A percentile compares a stretch with the other conserved stretches of the same genome.
Evolutionary conservation across 2,888 invertebrate species (phyloP).

Genomic region (Theristus sp.): DNA sequence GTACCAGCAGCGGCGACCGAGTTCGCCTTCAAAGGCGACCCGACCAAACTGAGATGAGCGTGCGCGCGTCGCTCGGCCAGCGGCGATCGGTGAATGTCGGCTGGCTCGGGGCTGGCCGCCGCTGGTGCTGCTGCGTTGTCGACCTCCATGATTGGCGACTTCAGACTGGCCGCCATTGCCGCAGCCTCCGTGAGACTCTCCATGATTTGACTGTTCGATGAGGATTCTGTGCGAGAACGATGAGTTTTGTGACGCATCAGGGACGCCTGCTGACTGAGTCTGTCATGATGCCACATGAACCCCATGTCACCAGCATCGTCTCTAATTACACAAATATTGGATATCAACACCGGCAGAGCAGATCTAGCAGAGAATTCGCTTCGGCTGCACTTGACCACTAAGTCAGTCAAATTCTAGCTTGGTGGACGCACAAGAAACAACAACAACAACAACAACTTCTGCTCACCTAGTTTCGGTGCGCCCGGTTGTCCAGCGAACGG

Average conservation of each 20-base stretch:
- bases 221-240: constrained; percentile 3
- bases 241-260: not conserved
- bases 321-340: not conserved
- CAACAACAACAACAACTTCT: too few species aligned
- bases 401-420: too few species aligned
- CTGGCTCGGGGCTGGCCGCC: constrained; percentile 2
- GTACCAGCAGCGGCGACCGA: not conserved
- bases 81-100: not conserved
- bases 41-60: too few species aligned
- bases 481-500: constrained; percentile 10
- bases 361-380: too few species aligned
- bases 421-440: too few species aligned
- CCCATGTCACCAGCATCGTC: too few species aligned
- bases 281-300: not conserved
- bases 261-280: not conserved
- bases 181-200: constrained; percentile 14
- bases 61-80: not conserved
- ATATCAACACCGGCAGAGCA: too few species aligned
- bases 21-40: not conserved
- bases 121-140: constrained; percentile 9
- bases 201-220: constrained; percentile 13
- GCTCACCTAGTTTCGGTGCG: not conserved
- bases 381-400: too few species aligned
- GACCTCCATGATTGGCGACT: constrained; percentile 12
- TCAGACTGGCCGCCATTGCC: constrained; percentile 1